A percentile compares a stretch with the other conserved stretches of the same genome.
phyloP scores from a whole-genome alignment of 2,113 vertebrate genomes.

The Todiramphus chloris region DNA sequence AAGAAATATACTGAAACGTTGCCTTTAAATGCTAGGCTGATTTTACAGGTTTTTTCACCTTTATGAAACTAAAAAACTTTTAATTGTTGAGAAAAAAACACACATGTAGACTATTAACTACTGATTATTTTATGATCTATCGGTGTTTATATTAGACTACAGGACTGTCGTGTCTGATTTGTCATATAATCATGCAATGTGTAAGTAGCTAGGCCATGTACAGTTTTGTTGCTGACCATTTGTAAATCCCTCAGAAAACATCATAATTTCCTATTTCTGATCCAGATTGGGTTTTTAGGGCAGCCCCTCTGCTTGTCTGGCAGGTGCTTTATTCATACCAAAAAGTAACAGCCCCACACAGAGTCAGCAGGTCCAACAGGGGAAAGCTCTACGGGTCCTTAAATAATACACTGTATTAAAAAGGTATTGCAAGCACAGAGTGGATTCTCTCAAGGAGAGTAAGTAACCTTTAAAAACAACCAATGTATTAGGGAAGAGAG shows the following conservation, averaged over 20 bases:
- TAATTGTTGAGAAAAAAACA: conserved; percentile 3
- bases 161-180: neutral
- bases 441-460: neutral
- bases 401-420: neutral
- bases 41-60: conserved; percentile 58
- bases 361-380: neutral
- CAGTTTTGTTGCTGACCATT: neutral
- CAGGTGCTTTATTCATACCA: neutral
- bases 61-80: conserved; percentile 59
- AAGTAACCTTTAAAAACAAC: neutral
- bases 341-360: neutral
- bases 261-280: neutral
- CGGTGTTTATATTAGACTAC: neutral
- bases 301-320: neutral
- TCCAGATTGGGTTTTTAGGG: neutral
- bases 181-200: neutral
- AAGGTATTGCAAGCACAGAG: neutral
- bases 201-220: neutral
- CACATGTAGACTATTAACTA: neutral
- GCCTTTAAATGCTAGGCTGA: conserved; percentile 54
- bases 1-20: conserved; percentile 48
- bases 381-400: neutral
- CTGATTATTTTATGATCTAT: neutral
- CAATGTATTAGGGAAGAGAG: neutral
- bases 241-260: neutral